These are phyloP conservation scores for Onychostoma macrolepis DNA, from an alignment of 2,113 vertebrate species.

Conservation along the genomic window DNA sequence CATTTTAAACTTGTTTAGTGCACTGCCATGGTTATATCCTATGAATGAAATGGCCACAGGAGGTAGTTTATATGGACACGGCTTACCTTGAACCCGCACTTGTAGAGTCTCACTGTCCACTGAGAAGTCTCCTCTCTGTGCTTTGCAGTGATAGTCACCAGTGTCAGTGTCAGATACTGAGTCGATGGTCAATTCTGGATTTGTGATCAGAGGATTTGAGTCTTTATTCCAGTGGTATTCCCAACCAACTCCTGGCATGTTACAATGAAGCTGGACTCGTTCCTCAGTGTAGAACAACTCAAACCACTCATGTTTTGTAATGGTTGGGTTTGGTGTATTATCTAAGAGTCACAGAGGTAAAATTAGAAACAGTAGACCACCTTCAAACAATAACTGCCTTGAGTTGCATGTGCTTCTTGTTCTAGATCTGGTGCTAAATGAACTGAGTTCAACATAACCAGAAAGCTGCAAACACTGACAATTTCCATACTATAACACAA, in stretches of 20 bases:
- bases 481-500: too few species aligned
- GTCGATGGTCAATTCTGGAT: neutral
- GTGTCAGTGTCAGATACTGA: neutral
- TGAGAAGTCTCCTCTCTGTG: neutral
- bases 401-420: neutral
- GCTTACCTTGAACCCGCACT: neutral
- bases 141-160: neutral
- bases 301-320: neutral
- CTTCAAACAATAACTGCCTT: neutral
- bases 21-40: neutral
- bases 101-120: neutral
- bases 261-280: neutral
- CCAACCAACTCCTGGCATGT: neutral
- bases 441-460: neutral
- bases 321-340: neutral
- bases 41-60: neutral
- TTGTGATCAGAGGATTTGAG: rapidly evolving
- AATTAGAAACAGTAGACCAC: neutral
- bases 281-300: neutral
- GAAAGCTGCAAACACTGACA: too few species aligned
- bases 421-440: too few species aligned
- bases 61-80: neutral
- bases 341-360: neutral
- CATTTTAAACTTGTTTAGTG: neutral
- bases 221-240: neutral